Conservation (phyloP, 2,888 invertebrate genomes). For the Nomada fabriciana region DNA sequence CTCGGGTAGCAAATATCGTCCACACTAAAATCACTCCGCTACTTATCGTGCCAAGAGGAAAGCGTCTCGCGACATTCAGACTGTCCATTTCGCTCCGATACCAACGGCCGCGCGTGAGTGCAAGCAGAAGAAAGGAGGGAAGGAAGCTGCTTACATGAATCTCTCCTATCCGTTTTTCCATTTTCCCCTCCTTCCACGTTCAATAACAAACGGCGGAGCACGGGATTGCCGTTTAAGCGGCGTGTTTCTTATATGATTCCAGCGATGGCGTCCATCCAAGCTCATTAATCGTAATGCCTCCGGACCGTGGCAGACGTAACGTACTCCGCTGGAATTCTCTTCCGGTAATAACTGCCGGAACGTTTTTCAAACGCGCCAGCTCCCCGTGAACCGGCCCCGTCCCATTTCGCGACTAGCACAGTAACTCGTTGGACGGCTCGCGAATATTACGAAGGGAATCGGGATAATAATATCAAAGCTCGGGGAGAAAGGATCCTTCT, state of each 20-base stretch:
- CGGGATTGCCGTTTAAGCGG: conserved; percentile 74
- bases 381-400: conserved; percentile 47
- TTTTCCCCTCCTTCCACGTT: conserved; percentile 15
- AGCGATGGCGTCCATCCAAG: conserved; percentile 76
- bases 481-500: conserved; percentile 9
- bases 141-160: conserved; percentile 15
- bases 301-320: conserved; percentile 51
- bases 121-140: neutral
- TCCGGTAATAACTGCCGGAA: conserved; percentile 72
- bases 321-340: conserved; percentile 66
- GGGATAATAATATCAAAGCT: conserved; percentile 61
- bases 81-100: neutral
- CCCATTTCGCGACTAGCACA: conserved; percentile 66
- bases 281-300: conserved; percentile 77
- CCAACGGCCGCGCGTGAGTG: neutral
- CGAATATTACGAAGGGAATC: conserved; percentile 64
- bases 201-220: conserved; percentile 64
- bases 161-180: conserved; percentile 13
- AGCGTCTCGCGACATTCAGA: conserved; percentile 24
- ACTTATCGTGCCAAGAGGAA: conserved; percentile 22
- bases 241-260: conserved; percentile 72
- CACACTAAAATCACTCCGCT: conserved; percentile 8
- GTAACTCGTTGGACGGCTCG: conserved; percentile 55
- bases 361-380: conserved; percentile 66
- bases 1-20: conserved; percentile 15